Conservation (phyloP, 2,113 vertebrate species). For the Gallinago undulata region DNA sequence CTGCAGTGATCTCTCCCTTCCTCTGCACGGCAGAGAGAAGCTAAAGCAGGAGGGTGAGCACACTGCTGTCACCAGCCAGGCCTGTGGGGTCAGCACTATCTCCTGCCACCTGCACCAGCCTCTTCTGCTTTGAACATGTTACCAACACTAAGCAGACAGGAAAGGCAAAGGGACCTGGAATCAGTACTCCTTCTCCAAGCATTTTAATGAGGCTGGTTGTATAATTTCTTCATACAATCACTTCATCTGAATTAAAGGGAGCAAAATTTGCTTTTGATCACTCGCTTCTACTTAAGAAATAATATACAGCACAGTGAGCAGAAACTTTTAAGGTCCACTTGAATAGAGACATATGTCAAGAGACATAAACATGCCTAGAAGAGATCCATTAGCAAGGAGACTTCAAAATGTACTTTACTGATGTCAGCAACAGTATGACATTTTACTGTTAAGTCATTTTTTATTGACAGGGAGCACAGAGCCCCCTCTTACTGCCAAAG, state of each 20-base stretch:
- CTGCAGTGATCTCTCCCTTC: background rate
- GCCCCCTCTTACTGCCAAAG: background rate
- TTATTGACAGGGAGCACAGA: background rate
- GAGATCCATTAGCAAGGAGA: background rate
- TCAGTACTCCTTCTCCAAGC: background rate
- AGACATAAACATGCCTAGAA: background rate
- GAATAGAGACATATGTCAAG: background rate
- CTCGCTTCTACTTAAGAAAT: background rate
- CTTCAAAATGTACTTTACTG: background rate
- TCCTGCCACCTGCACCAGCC: background rate
- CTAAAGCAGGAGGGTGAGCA: background rate
- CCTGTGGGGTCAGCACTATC: background rate
- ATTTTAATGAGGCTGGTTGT: background rate
- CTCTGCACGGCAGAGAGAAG: background rate
- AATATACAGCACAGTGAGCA: background rate
- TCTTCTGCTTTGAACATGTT: background rate
- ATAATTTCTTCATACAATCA: background rate
- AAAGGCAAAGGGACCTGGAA: background rate
- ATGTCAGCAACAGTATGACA: background rate
- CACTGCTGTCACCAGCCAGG: background rate
- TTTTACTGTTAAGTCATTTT: background rate
- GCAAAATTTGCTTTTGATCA: background rate
- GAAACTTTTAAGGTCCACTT: background rate
- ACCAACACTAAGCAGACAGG: background rate
- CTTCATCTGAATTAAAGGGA: background rate